Base-by-base conservation (phyloP, 1,140 invertebrate genomes). In the Wiebesia pumilae region DNA sequence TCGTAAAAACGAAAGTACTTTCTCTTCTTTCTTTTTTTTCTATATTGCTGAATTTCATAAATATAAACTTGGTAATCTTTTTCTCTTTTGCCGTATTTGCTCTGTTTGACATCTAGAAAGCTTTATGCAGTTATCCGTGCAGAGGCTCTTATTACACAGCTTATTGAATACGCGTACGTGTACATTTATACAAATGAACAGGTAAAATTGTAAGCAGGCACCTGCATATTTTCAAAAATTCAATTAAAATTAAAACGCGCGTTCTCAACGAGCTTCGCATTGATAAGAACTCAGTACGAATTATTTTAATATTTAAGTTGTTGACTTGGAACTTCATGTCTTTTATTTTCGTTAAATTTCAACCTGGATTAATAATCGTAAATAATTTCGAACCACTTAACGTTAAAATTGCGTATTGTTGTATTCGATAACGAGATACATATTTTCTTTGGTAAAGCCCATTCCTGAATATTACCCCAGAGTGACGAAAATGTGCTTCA, bases 1-100 rank as follows among this genome's bases (percentile, higher is more conserved):
- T 82, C 85, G 85, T 86, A 82, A 86, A 86, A 62, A 40, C 1
- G n/a, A 71, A 40, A 82, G 81, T 51, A n/a, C 24, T 71, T 71
- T 82, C 65, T 43, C 33, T 82, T 62, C 54, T 65, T 43, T 71
- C 40, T 40, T 54, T 54, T 16, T 58, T 75, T 58, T 83, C 75
- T 54, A 54, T 67, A 58, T 62, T 69, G 47, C 47, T 43, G 58
- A 54, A 85, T 85, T 69, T 84, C 35, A 62, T 84, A 84, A 84
- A 84, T 84, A 84, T 84, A 77, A 84, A 78, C 58, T 10, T 35
- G 58, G 16, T 4, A 19, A 19, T n/a, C 24, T 43, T 33, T 38
- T 33, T 67, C 69, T 12, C 71, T 14, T 10, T 75, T 38, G 35
- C 24, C 40, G 3, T 30, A 16, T 73, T 16, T n/a, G 4, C 62